A percentile compares a stretch with the other conserved stretches of the same genome.
Evolutionary conservation across 2,113 vertebrate genomes (phyloP).

Genomic region (Condylura cristata): DNA sequence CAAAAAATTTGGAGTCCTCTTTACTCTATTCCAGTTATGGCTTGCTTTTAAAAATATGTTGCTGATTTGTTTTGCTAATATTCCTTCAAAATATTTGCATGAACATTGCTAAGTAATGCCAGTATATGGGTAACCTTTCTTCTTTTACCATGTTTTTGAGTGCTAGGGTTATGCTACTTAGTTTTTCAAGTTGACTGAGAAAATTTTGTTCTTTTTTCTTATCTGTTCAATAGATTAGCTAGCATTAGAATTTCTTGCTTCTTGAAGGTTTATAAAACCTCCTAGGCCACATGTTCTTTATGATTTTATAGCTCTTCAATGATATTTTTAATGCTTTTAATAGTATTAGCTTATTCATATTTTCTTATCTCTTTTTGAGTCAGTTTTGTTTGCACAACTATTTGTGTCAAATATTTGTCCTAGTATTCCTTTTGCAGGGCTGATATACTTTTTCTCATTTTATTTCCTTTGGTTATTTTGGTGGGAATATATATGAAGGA

Average conservation of each 20-base stretch:
- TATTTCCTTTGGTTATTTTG: constrained; percentile 20
- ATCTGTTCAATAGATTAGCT: background rate
- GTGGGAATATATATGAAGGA: background rate
- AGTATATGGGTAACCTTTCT: background rate
- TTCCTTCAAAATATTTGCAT: background rate
- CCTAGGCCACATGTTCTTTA: background rate
- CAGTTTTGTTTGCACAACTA: background rate
- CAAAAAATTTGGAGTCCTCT: background rate
- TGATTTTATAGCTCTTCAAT: background rate
- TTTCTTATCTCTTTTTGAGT: constrained; percentile 3
- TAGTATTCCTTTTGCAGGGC: background rate
- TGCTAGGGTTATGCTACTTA: background rate
- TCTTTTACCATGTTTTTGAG: background rate
- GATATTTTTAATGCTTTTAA: constrained; percentile 6
- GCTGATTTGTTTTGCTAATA: constrained; percentile 18
- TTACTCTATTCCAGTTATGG: background rate
- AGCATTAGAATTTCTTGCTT: background rate
- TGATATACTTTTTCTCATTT: background rate
- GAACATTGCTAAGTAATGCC: background rate
- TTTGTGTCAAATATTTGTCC: background rate
- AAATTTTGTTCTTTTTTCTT: background rate
- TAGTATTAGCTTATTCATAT: background rate
- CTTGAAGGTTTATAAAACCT: background rate
- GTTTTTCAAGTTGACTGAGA: constrained; percentile 20
- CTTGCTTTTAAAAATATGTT: constrained; percentile 29